phyloP scores from a whole-genome alignment of 2,797 vertebrate genomes.

The Eulemur rubriventer region DNA sequence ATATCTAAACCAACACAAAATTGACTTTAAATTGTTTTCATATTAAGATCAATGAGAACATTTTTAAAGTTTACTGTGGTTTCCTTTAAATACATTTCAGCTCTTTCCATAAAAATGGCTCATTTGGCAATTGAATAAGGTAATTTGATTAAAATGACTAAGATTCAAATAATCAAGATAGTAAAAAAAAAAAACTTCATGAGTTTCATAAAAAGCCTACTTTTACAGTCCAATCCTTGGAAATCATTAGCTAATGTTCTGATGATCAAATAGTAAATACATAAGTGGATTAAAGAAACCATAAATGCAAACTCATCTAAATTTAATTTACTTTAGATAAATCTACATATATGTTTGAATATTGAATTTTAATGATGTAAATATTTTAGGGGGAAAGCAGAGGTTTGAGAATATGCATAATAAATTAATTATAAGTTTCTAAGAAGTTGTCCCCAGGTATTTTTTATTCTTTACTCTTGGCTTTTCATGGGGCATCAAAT shows the following conservation, averaged over 20 bases:
- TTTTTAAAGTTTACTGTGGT: conserved; percentile 50
- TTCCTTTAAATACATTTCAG: conserved; percentile 68
- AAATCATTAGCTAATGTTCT: conserved; percentile 62
- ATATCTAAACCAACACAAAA: conserved; percentile 49
- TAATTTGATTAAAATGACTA: conserved; percentile 61
- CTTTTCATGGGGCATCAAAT: not conserved
- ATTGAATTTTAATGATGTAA: conserved; percentile 68
- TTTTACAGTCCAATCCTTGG: not conserved
- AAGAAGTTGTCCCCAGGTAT: conserved; percentile 40
- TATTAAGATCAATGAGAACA: conserved; percentile 60
- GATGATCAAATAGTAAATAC: conserved; percentile 60
- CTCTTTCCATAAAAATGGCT: conserved; percentile 57
- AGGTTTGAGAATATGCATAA: conserved; percentile 52
- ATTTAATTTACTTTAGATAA: conserved; percentile 68
- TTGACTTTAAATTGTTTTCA: conserved; percentile 60
- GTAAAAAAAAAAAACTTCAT: conserved; percentile 22
- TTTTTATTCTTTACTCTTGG: conserved; percentile 17
- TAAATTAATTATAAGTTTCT: conserved; percentile 65
- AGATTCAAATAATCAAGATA: conserved; percentile 55
- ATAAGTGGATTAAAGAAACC: conserved; percentile 53
- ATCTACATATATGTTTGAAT: conserved; percentile 56
- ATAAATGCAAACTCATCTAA: conserved; percentile 63
- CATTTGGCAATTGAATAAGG: conserved; percentile 41
- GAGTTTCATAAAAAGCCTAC: conserved; percentile 24
- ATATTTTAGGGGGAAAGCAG: conserved; percentile 62